Conservation (phyloP, 2,888 invertebrate genomes). For the Drosophila pegasa region DNA sequence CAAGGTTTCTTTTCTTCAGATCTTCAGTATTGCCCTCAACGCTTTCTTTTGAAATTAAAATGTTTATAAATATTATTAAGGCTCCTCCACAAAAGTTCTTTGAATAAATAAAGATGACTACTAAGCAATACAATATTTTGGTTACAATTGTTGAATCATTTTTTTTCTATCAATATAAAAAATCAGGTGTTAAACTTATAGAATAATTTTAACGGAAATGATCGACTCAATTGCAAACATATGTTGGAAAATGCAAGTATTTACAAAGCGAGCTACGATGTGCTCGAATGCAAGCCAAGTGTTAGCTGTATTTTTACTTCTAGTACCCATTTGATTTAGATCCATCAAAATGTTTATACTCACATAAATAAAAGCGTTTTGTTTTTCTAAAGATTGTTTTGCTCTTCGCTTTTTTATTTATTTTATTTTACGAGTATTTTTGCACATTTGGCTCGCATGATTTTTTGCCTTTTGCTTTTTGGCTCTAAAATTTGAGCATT, state of each 20-base stretch:
- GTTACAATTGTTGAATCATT: conserved; percentile 8
- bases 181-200: conserved; percentile 4
- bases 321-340: conserved; percentile 31
- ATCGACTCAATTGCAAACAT: conserved; percentile 17
- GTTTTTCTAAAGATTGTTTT: conserved; percentile 31
- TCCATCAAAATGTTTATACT: conserved; percentile 59
- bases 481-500: conserved; percentile 27
- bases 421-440: conserved; percentile 46
- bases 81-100: not conserved
- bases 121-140: conserved; percentile 13
- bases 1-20: conserved; percentile 3
- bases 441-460: conserved; percentile 24
- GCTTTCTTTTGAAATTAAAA: conserved; percentile 11
- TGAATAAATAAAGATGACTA: conserved; percentile 2
- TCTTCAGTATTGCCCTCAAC: not conserved
- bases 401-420: conserved; percentile 6
- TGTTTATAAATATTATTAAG: conserved; percentile 26
- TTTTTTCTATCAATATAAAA: conserved; percentile 22
- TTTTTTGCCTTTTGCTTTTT: conserved; percentile 22
- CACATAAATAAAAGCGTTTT: conserved; percentile 54
- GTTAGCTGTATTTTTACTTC: conserved; percentile 20
- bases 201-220: not conserved
- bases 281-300: conserved; percentile 23
- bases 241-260: conserved; percentile 22
- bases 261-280: conserved; percentile 31